phyloP scores from a whole-genome alignment of 2,888 invertebrate genomes.

The Poecilus cupreus region DNA sequence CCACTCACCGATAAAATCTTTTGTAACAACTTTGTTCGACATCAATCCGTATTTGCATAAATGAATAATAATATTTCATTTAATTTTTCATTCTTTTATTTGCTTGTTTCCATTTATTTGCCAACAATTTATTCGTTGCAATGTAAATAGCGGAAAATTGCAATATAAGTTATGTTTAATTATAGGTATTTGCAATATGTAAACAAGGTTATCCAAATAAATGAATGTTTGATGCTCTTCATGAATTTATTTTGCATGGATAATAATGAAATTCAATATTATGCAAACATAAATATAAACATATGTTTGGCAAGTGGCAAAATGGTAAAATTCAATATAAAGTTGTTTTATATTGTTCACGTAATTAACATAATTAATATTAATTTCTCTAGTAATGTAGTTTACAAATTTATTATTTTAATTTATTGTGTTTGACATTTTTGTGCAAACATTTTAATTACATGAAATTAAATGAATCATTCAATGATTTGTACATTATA shows the following conservation, averaged over 20 bases:
- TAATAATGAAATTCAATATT: neutral
- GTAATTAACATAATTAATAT: conserved; percentile 4
- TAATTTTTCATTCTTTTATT: neutral
- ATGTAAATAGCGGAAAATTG: neutral
- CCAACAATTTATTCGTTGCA: neutral
- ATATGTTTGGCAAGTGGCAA: neutral
- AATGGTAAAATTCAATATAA: neutral
- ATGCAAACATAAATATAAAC: neutral
- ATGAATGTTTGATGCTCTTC: neutral
- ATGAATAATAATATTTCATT: neutral
- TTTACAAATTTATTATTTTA: neutral
- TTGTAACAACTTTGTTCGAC: no score
- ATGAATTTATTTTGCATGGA: neutral
- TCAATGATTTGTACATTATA: neutral
- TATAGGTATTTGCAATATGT: neutral
- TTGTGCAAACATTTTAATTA: neutral
- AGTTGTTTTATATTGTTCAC: neutral
- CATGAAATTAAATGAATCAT: neutral
- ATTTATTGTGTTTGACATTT: neutral
- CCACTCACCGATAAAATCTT: no score
- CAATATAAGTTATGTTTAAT: neutral
- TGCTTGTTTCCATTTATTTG: no score
- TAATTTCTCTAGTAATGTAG: neutral
- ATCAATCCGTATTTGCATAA: no score
- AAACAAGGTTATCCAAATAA: no score